phyloP scores from a whole-genome alignment of 2,113 vertebrate genomes.

The Carassius gibelio region DNA sequence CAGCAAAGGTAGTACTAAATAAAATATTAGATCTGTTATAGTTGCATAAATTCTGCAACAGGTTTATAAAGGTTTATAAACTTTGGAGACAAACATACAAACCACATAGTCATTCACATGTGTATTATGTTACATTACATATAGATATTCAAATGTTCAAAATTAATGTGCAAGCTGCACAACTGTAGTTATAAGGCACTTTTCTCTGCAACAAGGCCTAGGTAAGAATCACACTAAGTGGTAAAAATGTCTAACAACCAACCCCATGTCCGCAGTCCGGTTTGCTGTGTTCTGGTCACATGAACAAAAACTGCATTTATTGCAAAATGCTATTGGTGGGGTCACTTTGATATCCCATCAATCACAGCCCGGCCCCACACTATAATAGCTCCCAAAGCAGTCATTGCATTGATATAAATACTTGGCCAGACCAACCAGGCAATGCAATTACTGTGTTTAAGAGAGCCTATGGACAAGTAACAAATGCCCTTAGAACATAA shows the following conservation, averaged over 20 bases:
- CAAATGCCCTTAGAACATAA: conserved; percentile 65
- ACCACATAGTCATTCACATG: background rate
- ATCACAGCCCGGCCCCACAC: conserved; percentile 65
- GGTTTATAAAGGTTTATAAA: background rate
- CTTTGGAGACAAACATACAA: background rate
- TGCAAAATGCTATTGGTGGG: conserved; percentile 54
- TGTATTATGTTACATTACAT: background rate
- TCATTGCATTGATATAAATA: conserved; percentile 72
- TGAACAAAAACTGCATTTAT: conserved; percentile 51
- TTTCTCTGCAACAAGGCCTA: no score
- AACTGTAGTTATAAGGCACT: background rate
- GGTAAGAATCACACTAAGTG: background rate
- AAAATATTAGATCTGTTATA: background rate
- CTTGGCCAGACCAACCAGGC: conserved; percentile 58
- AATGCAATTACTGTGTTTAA: conserved; percentile 69
- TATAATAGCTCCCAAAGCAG: conserved; percentile 72
- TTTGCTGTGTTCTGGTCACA: conserved; percentile 2
- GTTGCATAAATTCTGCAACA: background rate
- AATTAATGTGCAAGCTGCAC: background rate
- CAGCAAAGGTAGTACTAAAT: background rate
- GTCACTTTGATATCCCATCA: conserved; percentile 63
- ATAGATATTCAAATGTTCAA: background rate
- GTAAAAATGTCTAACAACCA: background rate
- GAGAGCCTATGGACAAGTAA: conserved; percentile 62
- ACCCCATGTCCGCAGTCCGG: background rate